These are phyloP conservation scores for Enteromius anoplus DNA, from an alignment of 2,797 vertebrate species.

Conservation along the genomic window DNA sequence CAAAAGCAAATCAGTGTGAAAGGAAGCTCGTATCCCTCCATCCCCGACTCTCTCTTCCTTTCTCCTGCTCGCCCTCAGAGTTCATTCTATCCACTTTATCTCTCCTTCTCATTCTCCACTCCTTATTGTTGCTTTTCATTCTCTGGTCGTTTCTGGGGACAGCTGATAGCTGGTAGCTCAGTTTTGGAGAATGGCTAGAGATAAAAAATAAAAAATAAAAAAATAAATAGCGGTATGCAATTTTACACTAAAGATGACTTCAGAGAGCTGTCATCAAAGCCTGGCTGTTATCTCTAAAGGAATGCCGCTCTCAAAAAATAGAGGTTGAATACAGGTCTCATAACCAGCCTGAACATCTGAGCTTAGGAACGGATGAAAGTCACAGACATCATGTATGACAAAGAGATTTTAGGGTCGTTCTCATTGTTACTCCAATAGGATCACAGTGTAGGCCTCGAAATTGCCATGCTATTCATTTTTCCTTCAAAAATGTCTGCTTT, in stretches of 20 bases:
- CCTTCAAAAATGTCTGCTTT: neutral
- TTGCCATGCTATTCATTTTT: slow-evolving; percentile 24
- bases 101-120: slow-evolving; percentile 43
- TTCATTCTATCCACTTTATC: slow-evolving; percentile 30
- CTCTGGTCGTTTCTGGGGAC: slow-evolving; percentile 48
- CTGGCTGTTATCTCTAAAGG: slow-evolving; percentile 64
- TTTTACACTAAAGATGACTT: slow-evolving; percentile 63
- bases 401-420: slow-evolving; percentile 41
- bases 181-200: slow-evolving; percentile 58
- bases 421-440: slow-evolving; percentile 37
- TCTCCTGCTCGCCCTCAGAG: slow-evolving; percentile 38
- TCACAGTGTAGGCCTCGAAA: slow-evolving; percentile 25
- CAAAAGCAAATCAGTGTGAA: slow-evolving; percentile 44
- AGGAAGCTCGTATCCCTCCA: slow-evolving; percentile 23
- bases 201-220: slow-evolving; percentile 48
- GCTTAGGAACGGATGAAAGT: slow-evolving; percentile 37
- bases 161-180: slow-evolving; percentile 55
- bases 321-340: slow-evolving; percentile 62
- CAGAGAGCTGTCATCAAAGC: slow-evolving; percentile 58
- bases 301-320: slow-evolving; percentile 61
- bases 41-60: slow-evolving; percentile 14
- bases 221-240: slow-evolving; percentile 50
- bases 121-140: slow-evolving; percentile 44
- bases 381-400: slow-evolving; percentile 45
- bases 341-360: slow-evolving; percentile 42